These are phyloP conservation scores for Agrenia bidenticulata DNA, from an alignment of 2,888 invertebrate species.

Conservation along the genomic window DNA sequence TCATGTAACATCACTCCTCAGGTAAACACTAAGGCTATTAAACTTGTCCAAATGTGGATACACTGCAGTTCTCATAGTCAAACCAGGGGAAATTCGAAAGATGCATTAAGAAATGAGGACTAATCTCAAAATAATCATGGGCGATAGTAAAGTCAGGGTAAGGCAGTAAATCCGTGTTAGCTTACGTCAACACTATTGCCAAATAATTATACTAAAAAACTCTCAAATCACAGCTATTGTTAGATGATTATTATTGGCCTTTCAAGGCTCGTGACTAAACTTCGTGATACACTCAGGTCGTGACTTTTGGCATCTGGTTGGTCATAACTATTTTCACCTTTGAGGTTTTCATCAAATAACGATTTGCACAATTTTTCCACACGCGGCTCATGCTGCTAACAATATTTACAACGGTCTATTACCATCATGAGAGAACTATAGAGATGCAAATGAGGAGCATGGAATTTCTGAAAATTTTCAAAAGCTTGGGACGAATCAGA, in stretches of 20 bases:
- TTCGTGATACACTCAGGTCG: conserved; percentile 13
- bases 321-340: conserved; percentile 18
- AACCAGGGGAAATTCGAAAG: no score
- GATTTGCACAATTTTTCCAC: conserved; percentile 20
- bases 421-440: background rate
- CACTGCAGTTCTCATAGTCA: no score
- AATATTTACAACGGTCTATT: conserved; percentile 15
- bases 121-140: no score
- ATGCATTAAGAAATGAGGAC: no score
- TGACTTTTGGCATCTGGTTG: conserved; percentile 19
- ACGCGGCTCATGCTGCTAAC: conserved; percentile 12
- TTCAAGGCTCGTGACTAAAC: conserved; percentile 12
- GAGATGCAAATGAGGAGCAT: background rate
- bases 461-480: background rate
- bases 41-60: no score
- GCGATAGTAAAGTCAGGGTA: no score
- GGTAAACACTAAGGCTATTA: no score
- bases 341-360: background rate
- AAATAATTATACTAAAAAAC: conserved; percentile 9
- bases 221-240: background rate
- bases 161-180: background rate
- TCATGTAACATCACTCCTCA: no score
- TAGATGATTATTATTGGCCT: conserved; percentile 1
- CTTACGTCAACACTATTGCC: background rate
- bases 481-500: background rate